Conservation (phyloP, 2,113 vertebrate species). For the Cheilinus undulatus region DNA sequence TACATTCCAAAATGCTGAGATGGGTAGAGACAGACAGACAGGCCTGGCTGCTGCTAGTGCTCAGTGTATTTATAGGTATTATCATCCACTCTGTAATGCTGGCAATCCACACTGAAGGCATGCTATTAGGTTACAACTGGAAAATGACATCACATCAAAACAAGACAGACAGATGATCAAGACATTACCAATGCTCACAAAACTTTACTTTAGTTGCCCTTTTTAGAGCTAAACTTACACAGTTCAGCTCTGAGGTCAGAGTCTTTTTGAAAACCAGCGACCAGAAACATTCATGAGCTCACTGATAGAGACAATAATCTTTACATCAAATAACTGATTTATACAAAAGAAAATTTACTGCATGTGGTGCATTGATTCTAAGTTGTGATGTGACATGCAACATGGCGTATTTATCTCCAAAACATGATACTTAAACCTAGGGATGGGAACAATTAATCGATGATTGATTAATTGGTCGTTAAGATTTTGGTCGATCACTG, state of each 20-base stretch:
- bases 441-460: no score
- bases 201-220: slow-evolving; percentile 56
- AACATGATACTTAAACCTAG: no score
- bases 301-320: slow-evolving; percentile 47
- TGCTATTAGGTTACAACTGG: slow-evolving; percentile 63
- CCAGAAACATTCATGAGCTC: slow-evolving; percentile 49
- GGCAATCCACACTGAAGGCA: slow-evolving; percentile 56
- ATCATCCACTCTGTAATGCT: slow-evolving; percentile 66
- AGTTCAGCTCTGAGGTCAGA: slow-evolving; percentile 57
- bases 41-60: slow-evolving; percentile 54
- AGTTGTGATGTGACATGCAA: no score
- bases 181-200: slow-evolving; percentile 59
- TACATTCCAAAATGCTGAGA: slow-evolving; percentile 79
- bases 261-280: slow-evolving; percentile 46
- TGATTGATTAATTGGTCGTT: no score
- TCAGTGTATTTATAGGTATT: slow-evolving; percentile 73
- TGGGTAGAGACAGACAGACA: slow-evolving; percentile 65
- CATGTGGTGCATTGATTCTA: no score
- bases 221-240: slow-evolving; percentile 63
- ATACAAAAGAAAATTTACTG: no score
- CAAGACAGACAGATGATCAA: slow-evolving; percentile 63
- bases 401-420: no score
- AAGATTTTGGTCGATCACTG: no score
- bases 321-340: no score
- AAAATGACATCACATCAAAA: slow-evolving; percentile 78